A percentile compares a stretch with the other conserved stretches of the same genome.
Evolutionary conservation across 2,888 invertebrate genomes (phyloP).

Genomic region (Chrysomela aeneicollis): DNA sequence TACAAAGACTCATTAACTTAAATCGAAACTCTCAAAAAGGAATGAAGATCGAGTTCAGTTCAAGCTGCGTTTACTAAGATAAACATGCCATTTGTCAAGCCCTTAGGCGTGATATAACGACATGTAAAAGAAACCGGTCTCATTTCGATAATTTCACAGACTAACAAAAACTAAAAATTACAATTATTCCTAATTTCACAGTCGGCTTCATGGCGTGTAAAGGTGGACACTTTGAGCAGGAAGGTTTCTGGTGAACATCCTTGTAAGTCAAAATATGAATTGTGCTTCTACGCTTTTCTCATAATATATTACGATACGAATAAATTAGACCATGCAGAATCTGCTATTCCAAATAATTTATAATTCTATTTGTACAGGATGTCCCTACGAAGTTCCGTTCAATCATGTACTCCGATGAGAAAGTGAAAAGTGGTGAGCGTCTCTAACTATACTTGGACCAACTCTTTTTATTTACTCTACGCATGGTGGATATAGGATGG

Average conservation of each 20-base stretch:
- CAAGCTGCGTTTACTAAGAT: not conserved
- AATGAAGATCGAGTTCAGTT: not conserved
- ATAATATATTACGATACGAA: no score
- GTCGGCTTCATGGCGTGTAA: not conserved
- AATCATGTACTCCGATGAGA: no score
- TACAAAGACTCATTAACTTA: not conserved
- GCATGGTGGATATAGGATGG: no score
- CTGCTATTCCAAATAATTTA: no score
- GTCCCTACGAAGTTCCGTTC: no score
- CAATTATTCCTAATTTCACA: slow-evolving; percentile 8
- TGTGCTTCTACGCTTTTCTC: no score
- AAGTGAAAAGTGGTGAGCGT: no score
- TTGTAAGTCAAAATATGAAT: no score
- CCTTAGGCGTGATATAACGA: not conserved
- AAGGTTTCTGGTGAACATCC: not conserved
- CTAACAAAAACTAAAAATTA: not conserved
- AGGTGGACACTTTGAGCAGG: slow-evolving; percentile 1
- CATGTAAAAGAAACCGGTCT: not conserved
- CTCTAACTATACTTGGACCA: no score
- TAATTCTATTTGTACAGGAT: no score
- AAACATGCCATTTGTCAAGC: not conserved
- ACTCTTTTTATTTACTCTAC: no score
- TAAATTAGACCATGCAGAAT: no score
- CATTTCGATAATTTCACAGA: not conserved
- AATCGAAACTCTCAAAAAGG: not conserved